Evolutionary conservation across 2,113 vertebrate genomes (phyloP).

Genomic region (Symphodus melops): DNA sequence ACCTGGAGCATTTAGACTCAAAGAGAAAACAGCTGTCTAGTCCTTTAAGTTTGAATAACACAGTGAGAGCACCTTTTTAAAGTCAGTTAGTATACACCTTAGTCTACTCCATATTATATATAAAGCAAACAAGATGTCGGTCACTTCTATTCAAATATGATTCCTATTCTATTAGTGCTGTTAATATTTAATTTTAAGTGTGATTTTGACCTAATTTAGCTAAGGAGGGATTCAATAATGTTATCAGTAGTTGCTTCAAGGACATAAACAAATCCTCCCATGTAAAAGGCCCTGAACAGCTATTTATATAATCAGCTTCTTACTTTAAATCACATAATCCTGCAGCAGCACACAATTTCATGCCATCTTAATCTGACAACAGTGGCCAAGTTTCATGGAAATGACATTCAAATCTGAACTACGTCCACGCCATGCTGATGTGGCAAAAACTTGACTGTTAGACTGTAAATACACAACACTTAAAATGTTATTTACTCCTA

Average conservation of each 20-base stretch:
- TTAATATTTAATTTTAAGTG: not conserved
- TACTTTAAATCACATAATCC: too few species aligned
- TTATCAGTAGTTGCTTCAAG: not conserved
- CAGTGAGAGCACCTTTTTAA: slow-evolving; percentile 36
- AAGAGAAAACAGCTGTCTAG: slow-evolving; percentile 59
- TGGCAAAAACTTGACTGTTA: too few species aligned
- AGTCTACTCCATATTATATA: slow-evolving; percentile 13
- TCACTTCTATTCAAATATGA: not conserved
- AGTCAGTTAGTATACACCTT: slow-evolving; percentile 24
- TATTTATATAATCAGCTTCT: too few species aligned
- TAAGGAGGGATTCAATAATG: not conserved
- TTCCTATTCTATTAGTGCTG: not conserved
- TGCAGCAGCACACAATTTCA: too few species aligned
- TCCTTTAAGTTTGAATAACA: slow-evolving; percentile 58
- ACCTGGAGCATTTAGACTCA: slow-evolving; percentile 64
- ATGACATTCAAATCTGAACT: not conserved
- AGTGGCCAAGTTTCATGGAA: too few species aligned
- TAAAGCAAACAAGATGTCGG: slow-evolving; percentile 11
- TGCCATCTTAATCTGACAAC: too few species aligned
- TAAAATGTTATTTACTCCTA: not conserved
- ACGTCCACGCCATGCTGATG: not conserved
- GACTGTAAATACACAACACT: not conserved
- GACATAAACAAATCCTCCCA: not conserved
- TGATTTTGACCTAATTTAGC: not conserved
- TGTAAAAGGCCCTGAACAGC: not conserved